Conservation (phyloP, 2,797 vertebrate genomes). For the Scolopax rusticola region DNA sequence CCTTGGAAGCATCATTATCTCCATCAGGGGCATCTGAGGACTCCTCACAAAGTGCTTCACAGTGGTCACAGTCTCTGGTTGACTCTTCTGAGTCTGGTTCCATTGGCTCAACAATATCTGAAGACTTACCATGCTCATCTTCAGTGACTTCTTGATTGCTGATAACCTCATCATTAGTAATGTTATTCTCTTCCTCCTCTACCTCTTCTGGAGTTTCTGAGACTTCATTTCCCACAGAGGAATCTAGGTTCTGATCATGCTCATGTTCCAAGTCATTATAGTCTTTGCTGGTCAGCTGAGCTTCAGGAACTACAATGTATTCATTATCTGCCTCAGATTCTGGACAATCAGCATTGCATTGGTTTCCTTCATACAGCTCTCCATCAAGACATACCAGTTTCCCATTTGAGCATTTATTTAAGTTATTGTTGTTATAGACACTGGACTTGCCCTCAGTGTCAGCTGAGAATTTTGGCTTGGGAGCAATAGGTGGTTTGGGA, state of each 20-base stretch:
- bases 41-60: constrained; percentile 21
- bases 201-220: not conserved
- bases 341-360: constrained; percentile 29
- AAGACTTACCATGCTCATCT: constrained; percentile 50
- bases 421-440: constrained; percentile 74
- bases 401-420: constrained; percentile 84
- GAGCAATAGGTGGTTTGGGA: constrained; percentile 90
- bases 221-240: constrained; percentile 13
- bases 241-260: constrained; percentile 16
- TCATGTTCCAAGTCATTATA: constrained; percentile 44
- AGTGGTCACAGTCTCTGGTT: constrained; percentile 13
- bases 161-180: constrained; percentile 66
- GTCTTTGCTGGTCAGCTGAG: constrained; percentile 31
- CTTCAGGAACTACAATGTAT: constrained; percentile 64
- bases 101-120: constrained; percentile 66
- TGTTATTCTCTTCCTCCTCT: constrained; percentile 14
- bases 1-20: not conserved
- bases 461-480: constrained; percentile 87
- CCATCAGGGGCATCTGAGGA: constrained; percentile 1
- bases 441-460: constrained; percentile 77
- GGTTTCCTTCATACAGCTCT: constrained; percentile 75
- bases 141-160: constrained; percentile 75
- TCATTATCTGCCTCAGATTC: constrained; percentile 70
- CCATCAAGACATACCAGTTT: constrained; percentile 77
- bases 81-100: constrained; percentile 21